Evolutionary conservation across 1,140 invertebrate genomes (phyloP), one percentile per base, ranked within the genome.

Genomic region (Bombus sylvicola): DNA sequence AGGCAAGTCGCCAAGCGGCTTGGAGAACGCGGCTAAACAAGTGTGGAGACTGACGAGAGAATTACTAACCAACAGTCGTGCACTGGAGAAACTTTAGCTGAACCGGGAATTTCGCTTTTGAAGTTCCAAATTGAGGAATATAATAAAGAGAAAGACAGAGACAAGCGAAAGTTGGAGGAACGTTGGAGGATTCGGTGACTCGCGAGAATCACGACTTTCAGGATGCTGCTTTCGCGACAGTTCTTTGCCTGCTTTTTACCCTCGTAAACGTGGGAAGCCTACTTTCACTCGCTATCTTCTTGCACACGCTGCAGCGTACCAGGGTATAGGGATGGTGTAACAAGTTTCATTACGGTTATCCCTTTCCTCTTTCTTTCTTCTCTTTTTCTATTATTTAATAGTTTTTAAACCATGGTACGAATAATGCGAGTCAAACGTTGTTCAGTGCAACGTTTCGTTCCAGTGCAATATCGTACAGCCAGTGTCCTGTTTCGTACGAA

Each of bases 11-110:
- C 97, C 97, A 2, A 97, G 97, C 53, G 97, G 97, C 53, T 95
- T 99, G 88, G 98, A 99, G 94, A 98, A 98, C 92, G 98, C 98
- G 1, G 98, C 98, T 73, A 98, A 98, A 94, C 98, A 98, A 94
- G 97, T 98, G 31, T 99, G 98, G 98, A 95, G 98, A 90, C 96
- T 99, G 9, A 97, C 98, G 0, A 95, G 98, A 81, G 98, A 99
- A 93, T 96, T 99, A 87, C 95, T 99, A 43, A 99, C 98, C 74
- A 99, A 99, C 94, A 97, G 97, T 18, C 96, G 98, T 66, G 98
- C 98, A 87, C 95, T 99, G 59, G 98, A 99, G 94, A 98, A 98
- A 95, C 96, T 99, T 81, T 98, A 97, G 91, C 83, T 22, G 22
- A 37, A 18, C 0, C 62, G 41, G 18, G 43, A 2, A 8, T 15